Base-by-base conservation (phyloP, 2,113 vertebrate species). In the Forbesichthys papilliferus region DNA sequence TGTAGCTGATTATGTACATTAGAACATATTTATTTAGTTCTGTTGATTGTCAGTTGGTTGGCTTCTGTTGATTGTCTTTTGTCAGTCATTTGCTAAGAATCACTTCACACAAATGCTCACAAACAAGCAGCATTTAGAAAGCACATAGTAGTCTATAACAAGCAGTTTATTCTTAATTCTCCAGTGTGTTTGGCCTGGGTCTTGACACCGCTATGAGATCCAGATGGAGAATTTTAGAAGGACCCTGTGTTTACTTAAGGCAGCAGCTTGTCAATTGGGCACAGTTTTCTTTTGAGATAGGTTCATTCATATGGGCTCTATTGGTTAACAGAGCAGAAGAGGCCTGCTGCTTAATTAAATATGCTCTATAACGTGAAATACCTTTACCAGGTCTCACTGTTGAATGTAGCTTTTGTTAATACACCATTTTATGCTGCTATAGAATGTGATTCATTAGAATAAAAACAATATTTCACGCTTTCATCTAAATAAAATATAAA, bases 201-300 rank as follows among this genome's bases (percentile, higher is more conserved):
- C 88, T 91, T 90, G 88, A 92, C 92, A 91, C 92, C 88, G 88
- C 89, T 83, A 91, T 92, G 90, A 88, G 90, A 94, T 92, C 94
- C 94, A 95, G 94, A 94, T 94, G 94, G 94, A 90, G 90, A 81
- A 84, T 86, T 92, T 86, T 87, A 91, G 91, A 85, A 82, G 83
- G 90, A 80, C n/a, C 80, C 88, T 80, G 62, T 96, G 92, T 97
- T 97, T 95, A 94, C 92, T 93, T 92, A 95, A 92, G 89, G 92
- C 92, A 90, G 91, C 89, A 88, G 89, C 88, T 89, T 85, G 94
- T 96, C 95, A 97, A 96, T 95, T 86, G 90, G 79, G 84, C 90
- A 90, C 94, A 94, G 93, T 94, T 84, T 92, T 76, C 77, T 72
- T 85, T 84, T 91, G 84, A 95, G 91, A 95, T 93, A 86, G 90